Conservation (phyloP, 2,797 vertebrate species). For the Sebastes diploproa region DNA sequence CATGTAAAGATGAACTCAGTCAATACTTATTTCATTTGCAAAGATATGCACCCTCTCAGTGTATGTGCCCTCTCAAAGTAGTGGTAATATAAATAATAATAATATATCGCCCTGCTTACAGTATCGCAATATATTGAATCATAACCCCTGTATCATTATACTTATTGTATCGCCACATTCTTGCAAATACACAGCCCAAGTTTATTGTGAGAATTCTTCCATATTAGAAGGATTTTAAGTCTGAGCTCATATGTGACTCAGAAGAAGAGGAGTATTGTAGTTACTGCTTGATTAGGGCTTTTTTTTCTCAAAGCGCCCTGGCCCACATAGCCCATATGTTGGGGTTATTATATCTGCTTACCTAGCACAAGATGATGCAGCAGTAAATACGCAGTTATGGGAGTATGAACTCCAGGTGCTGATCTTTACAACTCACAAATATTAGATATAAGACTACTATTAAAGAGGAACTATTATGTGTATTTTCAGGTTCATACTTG, state of each 20-base stretch:
- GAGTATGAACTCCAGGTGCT: constrained; percentile 6
- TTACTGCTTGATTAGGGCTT: background rate
- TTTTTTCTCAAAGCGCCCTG: background rate
- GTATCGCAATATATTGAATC: too few species aligned
- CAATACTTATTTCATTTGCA: too few species aligned
- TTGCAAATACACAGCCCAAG: background rate
- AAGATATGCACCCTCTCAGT: too few species aligned
- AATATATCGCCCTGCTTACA: too few species aligned
- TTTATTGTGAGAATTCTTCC: background rate
- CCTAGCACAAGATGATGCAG: constrained; percentile 6
- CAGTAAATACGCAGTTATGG: constrained; percentile 10
- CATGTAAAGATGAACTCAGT: too few species aligned
- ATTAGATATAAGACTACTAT: background rate
- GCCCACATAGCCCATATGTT: constrained; percentile 44
- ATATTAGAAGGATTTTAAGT: background rate
- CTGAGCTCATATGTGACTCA: constrained; percentile 3
- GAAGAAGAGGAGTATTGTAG: background rate
- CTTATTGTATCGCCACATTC: background rate
- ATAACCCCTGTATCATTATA: too few species aligned
- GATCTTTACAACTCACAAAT: background rate
- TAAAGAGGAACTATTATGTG: background rate
- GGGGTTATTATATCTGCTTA: constrained; percentile 22
- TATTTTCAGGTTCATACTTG: too few species aligned
- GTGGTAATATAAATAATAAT: too few species aligned
- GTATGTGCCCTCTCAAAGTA: too few species aligned